Evolutionary conservation across 2,888 invertebrate genomes (phyloP).

Genomic region (Hipparchia sbordonii): DNA sequence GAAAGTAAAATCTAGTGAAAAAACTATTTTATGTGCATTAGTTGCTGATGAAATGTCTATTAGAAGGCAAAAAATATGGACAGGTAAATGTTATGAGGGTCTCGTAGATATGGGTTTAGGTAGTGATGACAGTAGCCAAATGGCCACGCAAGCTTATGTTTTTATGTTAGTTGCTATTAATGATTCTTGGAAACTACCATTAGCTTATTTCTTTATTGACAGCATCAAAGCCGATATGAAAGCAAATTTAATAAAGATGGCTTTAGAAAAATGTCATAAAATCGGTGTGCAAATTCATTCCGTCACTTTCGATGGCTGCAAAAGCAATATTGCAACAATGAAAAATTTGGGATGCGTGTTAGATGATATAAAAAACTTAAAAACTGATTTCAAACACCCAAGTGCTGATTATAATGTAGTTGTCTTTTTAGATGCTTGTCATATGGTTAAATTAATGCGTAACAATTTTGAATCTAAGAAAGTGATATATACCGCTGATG

Average conservation of each 20-base stretch:
- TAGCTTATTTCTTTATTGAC: slow-evolving; percentile 1
- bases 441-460: neutral
- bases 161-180: neutral
- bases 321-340: neutral
- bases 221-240: neutral
- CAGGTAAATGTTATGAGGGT: neutral
- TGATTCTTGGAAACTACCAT: neutral
- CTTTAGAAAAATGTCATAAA: neutral
- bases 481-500: neutral
- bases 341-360: neutral
- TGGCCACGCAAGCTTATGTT: neutral
- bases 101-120: neutral
- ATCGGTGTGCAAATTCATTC: neutral
- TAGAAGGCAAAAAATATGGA: slow-evolving; percentile 2
- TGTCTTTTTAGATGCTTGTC: neutral
- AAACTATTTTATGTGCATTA: slow-evolving; percentile 2
- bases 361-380: neutral
- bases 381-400: slow-evolving; percentile 5
- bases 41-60: slow-evolving; percentile 12
- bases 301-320: neutral
- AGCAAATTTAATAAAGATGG: neutral
- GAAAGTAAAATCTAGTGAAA: neutral
- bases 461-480: slow-evolving; percentile 5
- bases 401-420: neutral
- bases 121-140: neutral